These are phyloP conservation scores for Thymelicus sylvestris DNA, from an alignment of 2,888 invertebrate species.

Conservation along the genomic window DNA sequence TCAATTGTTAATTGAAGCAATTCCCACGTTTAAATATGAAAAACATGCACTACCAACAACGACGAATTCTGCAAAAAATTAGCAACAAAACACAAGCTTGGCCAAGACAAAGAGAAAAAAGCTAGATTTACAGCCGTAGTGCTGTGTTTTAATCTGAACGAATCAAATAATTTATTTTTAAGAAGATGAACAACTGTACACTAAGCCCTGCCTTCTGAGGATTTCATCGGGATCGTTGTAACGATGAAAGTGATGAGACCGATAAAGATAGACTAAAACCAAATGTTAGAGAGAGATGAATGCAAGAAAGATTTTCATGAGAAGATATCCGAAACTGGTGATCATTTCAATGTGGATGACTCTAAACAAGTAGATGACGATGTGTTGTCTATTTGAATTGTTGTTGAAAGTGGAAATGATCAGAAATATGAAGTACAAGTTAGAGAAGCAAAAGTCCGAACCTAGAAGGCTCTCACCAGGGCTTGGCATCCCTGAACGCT, in stretches of 20 bases:
- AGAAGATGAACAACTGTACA: conserved; percentile 57
- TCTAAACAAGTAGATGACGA: conserved; percentile 53
- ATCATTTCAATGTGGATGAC: conserved; percentile 44
- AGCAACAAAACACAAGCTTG: conserved; percentile 76
- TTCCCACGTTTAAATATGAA: conserved; percentile 24
- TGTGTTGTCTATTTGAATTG: conserved; percentile 53
- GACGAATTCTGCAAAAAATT: conserved; percentile 53
- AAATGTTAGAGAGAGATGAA: conserved; percentile 48
- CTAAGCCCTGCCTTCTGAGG: conserved; percentile 81
- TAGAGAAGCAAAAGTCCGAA: conserved; percentile 82
- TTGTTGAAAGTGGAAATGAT: conserved; percentile 52
- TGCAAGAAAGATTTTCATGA: conserved; percentile 47
- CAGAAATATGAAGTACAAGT: conserved; percentile 60
- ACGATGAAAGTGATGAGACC: conserved; percentile 46
- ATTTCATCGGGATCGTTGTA: conserved; percentile 59
- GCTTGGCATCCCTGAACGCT: conserved; percentile 84
- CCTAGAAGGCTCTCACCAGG: conserved; percentile 85
- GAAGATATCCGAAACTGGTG: conserved; percentile 43
- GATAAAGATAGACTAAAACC: conserved; percentile 46
- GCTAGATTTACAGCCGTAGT: conserved; percentile 71
- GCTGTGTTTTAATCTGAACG: conserved; percentile 54
- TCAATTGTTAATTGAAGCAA: conserved; percentile 24
- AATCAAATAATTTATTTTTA: conserved; percentile 44
- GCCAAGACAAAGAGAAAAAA: conserved; percentile 77
- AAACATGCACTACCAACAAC: conserved; percentile 70